A percentile compares a stretch with the other conserved stretches of the same genome.
Conservation (phyloP, 2,797 vertebrate species). For the Onychomys leucogaster region DNA sequence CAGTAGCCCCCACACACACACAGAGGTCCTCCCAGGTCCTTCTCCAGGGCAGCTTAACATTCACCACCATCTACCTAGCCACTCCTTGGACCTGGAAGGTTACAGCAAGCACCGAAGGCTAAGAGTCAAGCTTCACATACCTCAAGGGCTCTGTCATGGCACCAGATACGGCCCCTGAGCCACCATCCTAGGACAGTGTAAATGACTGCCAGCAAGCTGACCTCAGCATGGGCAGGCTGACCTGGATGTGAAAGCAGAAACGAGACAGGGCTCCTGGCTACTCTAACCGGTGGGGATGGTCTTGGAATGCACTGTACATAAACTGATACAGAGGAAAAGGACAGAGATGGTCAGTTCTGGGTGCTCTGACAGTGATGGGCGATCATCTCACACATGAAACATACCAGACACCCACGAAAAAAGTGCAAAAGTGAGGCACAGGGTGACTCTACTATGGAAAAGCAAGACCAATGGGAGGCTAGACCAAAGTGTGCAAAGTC, state of each 20-base stretch:
- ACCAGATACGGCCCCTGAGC: neutral
- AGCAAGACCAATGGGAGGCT: neutral
- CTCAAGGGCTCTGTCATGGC: slow-evolving; percentile 13
- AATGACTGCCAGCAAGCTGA: slow-evolving; percentile 54
- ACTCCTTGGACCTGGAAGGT: neutral
- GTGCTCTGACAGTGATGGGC: neutral
- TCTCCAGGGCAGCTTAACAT: neutral
- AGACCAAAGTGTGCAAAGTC: neutral
- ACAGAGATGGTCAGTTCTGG: neutral
- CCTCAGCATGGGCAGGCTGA: slow-evolving; percentile 38
- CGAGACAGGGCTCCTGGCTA: neutral
- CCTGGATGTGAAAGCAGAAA: neutral
- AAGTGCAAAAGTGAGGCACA: neutral
- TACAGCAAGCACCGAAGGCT: neutral
- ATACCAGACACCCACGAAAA: neutral
- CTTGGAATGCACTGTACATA: neutral
- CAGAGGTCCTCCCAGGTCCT: neutral
- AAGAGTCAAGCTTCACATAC: neutral
- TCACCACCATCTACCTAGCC: neutral
- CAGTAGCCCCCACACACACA: neutral
- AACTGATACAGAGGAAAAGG: no score
- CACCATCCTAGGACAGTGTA: neutral
- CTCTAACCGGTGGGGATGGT: neutral
- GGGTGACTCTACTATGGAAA: neutral
- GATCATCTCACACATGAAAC: neutral